Evolutionary conservation across 2,888 invertebrate species (phyloP), one percentile per base, ranked within the genome.

Genomic region (Agonopterix alstromeriana): DNA sequence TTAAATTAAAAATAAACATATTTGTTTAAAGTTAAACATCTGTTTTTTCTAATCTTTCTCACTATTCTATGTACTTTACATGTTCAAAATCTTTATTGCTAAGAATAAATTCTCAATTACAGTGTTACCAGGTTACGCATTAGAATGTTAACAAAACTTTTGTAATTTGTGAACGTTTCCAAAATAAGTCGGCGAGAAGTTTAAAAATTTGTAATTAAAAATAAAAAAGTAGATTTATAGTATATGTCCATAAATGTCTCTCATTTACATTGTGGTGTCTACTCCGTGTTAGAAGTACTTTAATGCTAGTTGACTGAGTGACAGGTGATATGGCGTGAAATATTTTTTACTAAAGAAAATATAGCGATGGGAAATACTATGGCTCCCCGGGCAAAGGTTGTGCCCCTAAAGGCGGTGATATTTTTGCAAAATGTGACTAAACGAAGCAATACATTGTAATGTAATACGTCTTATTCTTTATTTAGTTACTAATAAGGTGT

Each of bases 381-480:
- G 50, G 55, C 51, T 56, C 53, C 59, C 64, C 63, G 67, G 72
- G 59, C 49, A 50, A 27, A 27, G 51, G 48, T 53, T 44, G 55
- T 53, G 43, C 67, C 61, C 71, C 73, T 73, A 60, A 64, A 66
- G 67, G 73, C 79, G 90, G 91, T 91, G 91, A 91, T 91, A 92
- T 91, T 91, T 90, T 91, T 91, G 82, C 88, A 90, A 90, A 91
- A 91, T 91, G 91, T 92, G 92, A 92, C 90, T 91, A 87, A 92
- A 91, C 89, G 89, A 92, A 93, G 93, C 93, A 93, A 93, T 93
- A 93, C 92, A 90, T 91, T 91, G 90, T 93, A 92, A 91, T 91
- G 90, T 90, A 85, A 87, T 87, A 85, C 84, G 90, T 90, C 90
- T 90, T 90, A 90, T 75, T 83, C 82, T 84, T 83, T 82, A 84